These are phyloP conservation scores for Tromatobia lineatoria DNA, from an alignment of 2,888 invertebrate genomes.

Conservation along the genomic window DNA sequence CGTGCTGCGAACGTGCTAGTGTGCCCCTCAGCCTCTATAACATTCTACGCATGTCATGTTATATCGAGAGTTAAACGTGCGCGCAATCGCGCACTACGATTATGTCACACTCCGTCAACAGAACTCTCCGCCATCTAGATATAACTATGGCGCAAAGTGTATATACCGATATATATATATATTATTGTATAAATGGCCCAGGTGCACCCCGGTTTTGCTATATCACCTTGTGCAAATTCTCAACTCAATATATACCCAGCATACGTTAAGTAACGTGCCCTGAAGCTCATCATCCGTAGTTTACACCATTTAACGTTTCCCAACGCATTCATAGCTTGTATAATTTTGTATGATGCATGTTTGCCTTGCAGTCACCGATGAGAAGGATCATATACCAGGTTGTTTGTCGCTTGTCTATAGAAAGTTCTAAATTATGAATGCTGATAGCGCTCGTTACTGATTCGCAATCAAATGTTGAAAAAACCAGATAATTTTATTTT, in stretches of 20 bases:
- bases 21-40: constrained; percentile 12
- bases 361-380: background rate
- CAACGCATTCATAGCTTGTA: background rate
- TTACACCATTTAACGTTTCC: constrained; percentile 9
- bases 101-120: constrained; percentile 61
- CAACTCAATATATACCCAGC: constrained; percentile 29
- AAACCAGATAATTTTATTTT: background rate
- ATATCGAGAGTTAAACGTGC: constrained; percentile 56
- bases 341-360: constrained; percentile 9
- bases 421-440: background rate
- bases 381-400: background rate
- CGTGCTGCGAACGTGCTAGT: constrained; percentile 32
- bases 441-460: background rate
- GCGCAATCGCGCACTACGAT: constrained; percentile 36
- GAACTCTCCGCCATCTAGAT: constrained; percentile 42
- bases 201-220: background rate
- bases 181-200: constrained; percentile 33
- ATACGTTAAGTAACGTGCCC: constrained; percentile 4
- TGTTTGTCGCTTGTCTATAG: background rate
- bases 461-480: background rate
- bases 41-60: constrained; percentile 5
- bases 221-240: constrained; percentile 41
- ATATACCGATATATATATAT: constrained; percentile 42
- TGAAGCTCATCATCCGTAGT: constrained; percentile 37
- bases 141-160: constrained; percentile 51